Evolutionary conservation across 2,888 invertebrate genomes (phyloP).

Genomic region (Pollenia amentaria): DNA sequence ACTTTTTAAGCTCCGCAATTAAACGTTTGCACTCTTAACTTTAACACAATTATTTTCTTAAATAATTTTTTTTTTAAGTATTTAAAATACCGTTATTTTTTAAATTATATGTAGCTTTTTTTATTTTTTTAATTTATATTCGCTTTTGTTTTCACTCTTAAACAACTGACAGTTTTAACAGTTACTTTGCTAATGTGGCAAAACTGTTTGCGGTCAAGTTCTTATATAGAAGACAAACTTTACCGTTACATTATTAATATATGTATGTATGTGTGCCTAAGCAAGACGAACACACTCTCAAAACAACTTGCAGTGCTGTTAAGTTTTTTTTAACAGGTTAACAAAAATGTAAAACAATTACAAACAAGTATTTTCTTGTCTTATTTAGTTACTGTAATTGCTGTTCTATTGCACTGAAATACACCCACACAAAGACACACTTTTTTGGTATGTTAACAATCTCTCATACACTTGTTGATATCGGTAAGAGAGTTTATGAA

Average conservation of each 20-base stretch:
- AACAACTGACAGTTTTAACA: constrained; percentile 57
- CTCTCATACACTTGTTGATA: constrained; percentile 51
- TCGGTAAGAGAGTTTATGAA: neutral
- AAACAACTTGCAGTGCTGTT: neutral
- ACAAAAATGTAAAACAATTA: constrained; percentile 31
- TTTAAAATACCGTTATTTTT: neutral
- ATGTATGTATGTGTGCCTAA: neutral
- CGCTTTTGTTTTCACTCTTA: neutral
- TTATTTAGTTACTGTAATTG: constrained; percentile 28
- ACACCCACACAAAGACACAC: neutral
- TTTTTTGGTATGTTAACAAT: constrained; percentile 9
- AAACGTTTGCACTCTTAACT: neutral
- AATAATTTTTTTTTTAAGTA: neutral
- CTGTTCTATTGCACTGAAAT: neutral
- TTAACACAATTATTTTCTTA: neutral
- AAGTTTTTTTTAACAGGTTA: constrained; percentile 40
- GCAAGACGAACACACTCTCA: neutral
- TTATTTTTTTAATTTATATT: constrained; percentile 5
- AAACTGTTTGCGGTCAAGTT: constrained; percentile 45
- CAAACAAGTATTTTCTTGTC: constrained; percentile 51
- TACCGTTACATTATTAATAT: constrained; percentile 54
- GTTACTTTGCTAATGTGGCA: constrained; percentile 58
- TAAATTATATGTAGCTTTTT: neutral
- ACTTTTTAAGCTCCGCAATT: neutral
- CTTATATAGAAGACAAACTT: constrained; percentile 49